Evolutionary conservation across 2,113 vertebrate species (phyloP).

Genomic region (Lepus timidus): DNA sequence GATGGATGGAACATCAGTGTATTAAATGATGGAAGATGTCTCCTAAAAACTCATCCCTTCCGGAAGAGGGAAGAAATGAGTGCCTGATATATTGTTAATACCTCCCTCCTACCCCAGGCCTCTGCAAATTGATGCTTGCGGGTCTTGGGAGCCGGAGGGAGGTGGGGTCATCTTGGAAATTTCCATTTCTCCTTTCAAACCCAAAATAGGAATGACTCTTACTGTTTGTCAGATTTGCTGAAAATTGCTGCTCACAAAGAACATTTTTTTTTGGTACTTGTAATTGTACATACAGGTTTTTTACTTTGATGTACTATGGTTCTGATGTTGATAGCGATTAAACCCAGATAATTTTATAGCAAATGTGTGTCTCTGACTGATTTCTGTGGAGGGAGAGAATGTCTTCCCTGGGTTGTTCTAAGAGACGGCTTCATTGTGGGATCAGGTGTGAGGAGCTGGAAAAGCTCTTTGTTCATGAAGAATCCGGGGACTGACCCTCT

Average conservation of each 20-base stretch:
- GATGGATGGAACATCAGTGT: slow-evolving; percentile 77
- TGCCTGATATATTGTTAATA: not conserved
- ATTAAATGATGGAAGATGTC: slow-evolving; percentile 65
- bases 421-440: slow-evolving; percentile 53
- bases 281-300: slow-evolving; percentile 76
- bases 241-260: slow-evolving; percentile 71
- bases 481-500: not conserved
- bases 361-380: slow-evolving; percentile 62
- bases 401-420: slow-evolving; percentile 50
- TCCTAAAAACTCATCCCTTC: slow-evolving; percentile 74
- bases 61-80: not conserved
- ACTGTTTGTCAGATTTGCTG: slow-evolving; percentile 73
- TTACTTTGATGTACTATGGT: slow-evolving; percentile 60
- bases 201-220: slow-evolving; percentile 68
- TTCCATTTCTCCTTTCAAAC: slow-evolving; percentile 67
- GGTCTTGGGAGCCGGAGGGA: slow-evolving; percentile 26
- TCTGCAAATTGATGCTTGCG: slow-evolving; percentile 61
- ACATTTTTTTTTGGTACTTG: slow-evolving; percentile 39
- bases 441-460: slow-evolving; percentile 23
- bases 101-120: slow-evolving; percentile 34
- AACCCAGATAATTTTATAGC: slow-evolving; percentile 77
- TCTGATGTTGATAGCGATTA: slow-evolving; percentile 71
- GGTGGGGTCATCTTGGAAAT: slow-evolving; percentile 50
- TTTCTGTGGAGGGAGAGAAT: slow-evolving; percentile 54
- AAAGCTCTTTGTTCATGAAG: slow-evolving; percentile 52